Evolutionary conservation across 2,797 vertebrate genomes (phyloP).

Genomic region (Hybognathus amarus): DNA sequence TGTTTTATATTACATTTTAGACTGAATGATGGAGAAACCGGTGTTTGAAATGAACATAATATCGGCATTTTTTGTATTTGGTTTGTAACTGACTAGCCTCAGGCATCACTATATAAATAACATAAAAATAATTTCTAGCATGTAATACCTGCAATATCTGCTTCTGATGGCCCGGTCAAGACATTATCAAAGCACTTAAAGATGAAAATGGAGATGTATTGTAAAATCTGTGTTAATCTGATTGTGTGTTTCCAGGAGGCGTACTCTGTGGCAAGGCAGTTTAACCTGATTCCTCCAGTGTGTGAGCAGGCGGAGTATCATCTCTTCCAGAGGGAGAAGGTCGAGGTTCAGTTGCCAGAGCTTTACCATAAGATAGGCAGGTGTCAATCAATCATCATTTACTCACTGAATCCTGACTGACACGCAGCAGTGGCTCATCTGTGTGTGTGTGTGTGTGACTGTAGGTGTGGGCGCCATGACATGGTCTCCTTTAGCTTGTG

Average conservation of each 20-base stretch:
- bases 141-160: background rate
- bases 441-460: constrained; percentile 76
- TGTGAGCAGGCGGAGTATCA: constrained; percentile 99
- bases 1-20: background rate
- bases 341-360: constrained; percentile 96
- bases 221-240: background rate
- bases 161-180: background rate
- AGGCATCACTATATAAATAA: background rate
- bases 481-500: constrained; percentile 97
- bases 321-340: constrained; percentile 98
- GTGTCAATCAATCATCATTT: constrained; percentile 46
- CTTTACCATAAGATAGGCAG: constrained; percentile 98
- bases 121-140: background rate
- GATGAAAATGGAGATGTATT: background rate
- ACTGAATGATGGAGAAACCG: background rate
- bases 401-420: background rate
- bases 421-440: background rate
- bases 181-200: background rate
- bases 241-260: constrained; percentile 83
- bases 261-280: constrained; percentile 96
- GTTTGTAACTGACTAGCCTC: background rate
- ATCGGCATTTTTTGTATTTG: background rate
- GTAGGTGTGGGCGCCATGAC: constrained; percentile 98
- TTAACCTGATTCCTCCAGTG: constrained; percentile 96
- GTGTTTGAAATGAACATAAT: background rate